Base-by-base conservation (phyloP, 92 coral and sea anemone species). In the Scolanthus callimorphus region DNA sequence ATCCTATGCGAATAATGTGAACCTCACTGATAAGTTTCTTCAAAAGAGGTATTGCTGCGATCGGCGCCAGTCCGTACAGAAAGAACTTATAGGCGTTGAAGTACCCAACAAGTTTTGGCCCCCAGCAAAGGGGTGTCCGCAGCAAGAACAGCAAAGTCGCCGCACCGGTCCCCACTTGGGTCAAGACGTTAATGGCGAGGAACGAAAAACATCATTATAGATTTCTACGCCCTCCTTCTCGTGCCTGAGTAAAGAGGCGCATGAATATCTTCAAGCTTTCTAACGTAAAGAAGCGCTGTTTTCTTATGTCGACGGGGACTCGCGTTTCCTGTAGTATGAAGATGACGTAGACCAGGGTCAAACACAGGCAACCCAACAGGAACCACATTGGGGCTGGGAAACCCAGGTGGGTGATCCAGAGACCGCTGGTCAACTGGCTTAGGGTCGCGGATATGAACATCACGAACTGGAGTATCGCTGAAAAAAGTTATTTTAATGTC, bases 341-440 rank as follows among this genome's bases (percentile, higher is more conserved):
- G 13, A 74, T 39, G 27, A 71, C 69, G 31, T 80, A 83, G 1
- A 83, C 74, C 12, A 71, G 49, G 20, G 69, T 39, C 28, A 47
- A 4, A 2, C 67, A 0, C 13, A 64, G 55, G 17, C 82, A 73
- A 29, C 65, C 79, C 24, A 88, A 73, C 11, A 86, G 34, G 57
- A 86, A 78, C 90, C 85, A 86, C 13, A 80, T 53, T 4, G 97
- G 97, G 6, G 77, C 77, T 12, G 65, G 66, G 49, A 83, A 91
- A 30, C 97, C 97, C 29, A 78, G 71, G 24, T 71, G 20, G 1
- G 75, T 59, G 54, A 91, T 72, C 97, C 97, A 91, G 3, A 91
- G 55, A 1, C 97, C 97, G 48, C 97, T 91, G 53, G 97, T 91
- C 11, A 84, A 74, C 62, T 91, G 95, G 3, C 90, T 76, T 25